Base-by-base conservation (phyloP, 2,797 vertebrate species). In the Alexandromys oeconomus region DNA sequence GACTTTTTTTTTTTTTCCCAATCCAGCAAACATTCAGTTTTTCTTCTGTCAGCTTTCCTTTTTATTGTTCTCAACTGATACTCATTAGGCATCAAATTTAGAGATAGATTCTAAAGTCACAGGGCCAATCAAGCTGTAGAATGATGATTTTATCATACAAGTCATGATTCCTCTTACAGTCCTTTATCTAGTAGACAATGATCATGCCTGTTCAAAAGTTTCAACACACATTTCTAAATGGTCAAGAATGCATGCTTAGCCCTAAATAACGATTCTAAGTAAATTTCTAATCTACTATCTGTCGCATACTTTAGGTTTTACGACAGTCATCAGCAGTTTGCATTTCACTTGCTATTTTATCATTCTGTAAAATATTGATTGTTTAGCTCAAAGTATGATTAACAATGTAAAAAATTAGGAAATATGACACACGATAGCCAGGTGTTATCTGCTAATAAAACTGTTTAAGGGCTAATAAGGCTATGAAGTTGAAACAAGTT, bases 11-110 rank as follows among this genome's bases (percentile, higher is more conserved):
- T 25, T 34, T 77, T 37, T 6, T 15, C 23, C 19, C 19, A 13
- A 4, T 51, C 65, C 34, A 92, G 12, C 5, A 80, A 82, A 74
- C 11, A 43, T 95, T 79, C 17, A 13, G 34, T 87, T 87, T 82
- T 91, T 96, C n/a, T 43, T 95, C 69, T 87, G 6, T 23, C 15
- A 65, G 1, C 21, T 59, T 57, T 91, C 17, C 77, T 29, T 94
- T 82, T 71, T 11, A 74, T 76, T 78, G 27, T 34, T 94, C 54
- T 95, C 23, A 73, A 21, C 34, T 91, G 57, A 54, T 82, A 6
- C 54, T 87, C 37, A 79, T 89, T 94, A 92, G 43, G 54, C 57
- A 74, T 61, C 23, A 94, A 76, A 84, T 94, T 97, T 67, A 95
- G 37, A 84, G 27, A 89, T 2, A 27, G 19, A 25, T 69, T 76